Evolutionary conservation across 2,888 invertebrate species (phyloP).

Genomic region (Limnephilus lunatus): DNA sequence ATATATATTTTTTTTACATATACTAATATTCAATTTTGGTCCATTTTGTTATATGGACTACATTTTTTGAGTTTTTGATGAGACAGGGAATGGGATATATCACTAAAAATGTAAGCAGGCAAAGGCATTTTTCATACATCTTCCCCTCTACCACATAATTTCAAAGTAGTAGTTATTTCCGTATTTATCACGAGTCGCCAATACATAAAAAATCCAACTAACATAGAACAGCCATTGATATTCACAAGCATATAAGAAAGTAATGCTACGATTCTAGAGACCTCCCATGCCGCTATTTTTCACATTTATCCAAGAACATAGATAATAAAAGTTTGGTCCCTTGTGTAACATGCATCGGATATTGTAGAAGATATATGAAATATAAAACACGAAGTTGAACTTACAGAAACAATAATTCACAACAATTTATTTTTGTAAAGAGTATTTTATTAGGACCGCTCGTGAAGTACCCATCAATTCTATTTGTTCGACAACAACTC

Average conservation of each 20-base stretch:
- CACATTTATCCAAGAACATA: neutral
- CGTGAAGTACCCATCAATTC: too few species aligned
- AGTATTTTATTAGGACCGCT: neutral
- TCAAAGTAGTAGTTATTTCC: too few species aligned
- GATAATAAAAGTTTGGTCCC: neutral
- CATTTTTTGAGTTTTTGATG: too few species aligned
- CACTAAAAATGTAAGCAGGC: too few species aligned
- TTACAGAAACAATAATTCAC: neutral
- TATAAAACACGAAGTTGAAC: neutral
- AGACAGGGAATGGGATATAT: too few species aligned
- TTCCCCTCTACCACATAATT: too few species aligned
- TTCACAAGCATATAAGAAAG: neutral
- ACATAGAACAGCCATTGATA: neutral
- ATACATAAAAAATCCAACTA: neutral
- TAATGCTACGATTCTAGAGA: neutral
- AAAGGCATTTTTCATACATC: too few species aligned
- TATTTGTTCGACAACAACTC: too few species aligned
- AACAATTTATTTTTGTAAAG: neutral
- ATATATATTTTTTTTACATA: too few species aligned
- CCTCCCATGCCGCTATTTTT: neutral
- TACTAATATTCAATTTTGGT: too few species aligned
- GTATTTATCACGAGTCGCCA: too few species aligned
- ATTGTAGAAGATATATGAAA: neutral
- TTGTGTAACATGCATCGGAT: neutral
- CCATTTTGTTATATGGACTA: too few species aligned